These are phyloP conservation scores for Opisthocomus hoazin DNA, from an alignment of 2,113 vertebrate species.

Conservation along the genomic window DNA sequence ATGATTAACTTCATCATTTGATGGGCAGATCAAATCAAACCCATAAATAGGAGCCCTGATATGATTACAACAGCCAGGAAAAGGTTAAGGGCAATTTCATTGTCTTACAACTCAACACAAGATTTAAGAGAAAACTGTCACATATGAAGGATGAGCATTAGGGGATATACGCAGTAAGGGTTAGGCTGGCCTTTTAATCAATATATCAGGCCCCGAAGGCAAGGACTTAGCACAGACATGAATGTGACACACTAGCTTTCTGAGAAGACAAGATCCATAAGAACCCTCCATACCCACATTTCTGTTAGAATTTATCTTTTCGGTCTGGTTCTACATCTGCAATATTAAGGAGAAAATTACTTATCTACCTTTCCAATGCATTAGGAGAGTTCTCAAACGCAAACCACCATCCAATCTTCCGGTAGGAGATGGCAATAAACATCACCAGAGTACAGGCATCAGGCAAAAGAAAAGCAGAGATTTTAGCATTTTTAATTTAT, in stretches of 20 bases:
- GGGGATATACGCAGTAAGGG: neutral
- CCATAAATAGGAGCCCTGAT: neutral
- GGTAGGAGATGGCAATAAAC: neutral
- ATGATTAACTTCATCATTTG: neutral
- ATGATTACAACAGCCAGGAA: neutral
- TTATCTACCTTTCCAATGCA: neutral
- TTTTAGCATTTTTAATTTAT: conserved; percentile 1
- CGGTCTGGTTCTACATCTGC: neutral
- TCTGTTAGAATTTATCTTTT: neutral
- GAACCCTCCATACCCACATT: neutral
- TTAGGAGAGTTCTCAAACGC: neutral
- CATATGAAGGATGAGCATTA: neutral
- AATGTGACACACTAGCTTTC: neutral
- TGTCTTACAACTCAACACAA: neutral
- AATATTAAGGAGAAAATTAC: neutral
- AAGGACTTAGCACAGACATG: neutral
- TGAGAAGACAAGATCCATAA: neutral
- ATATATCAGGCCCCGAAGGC: neutral
- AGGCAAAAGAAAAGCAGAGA: neutral
- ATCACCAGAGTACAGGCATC: neutral
- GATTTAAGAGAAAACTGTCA: neutral
- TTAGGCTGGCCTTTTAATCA: neutral
- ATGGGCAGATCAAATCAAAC: neutral
- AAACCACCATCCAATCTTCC: neutral
- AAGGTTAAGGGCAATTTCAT: conserved; percentile 3